Evolutionary conservation across 1,140 invertebrate genomes (phyloP), one percentile per base, ranked within the genome.

Genomic region (Cotesia vestalis): DNA sequence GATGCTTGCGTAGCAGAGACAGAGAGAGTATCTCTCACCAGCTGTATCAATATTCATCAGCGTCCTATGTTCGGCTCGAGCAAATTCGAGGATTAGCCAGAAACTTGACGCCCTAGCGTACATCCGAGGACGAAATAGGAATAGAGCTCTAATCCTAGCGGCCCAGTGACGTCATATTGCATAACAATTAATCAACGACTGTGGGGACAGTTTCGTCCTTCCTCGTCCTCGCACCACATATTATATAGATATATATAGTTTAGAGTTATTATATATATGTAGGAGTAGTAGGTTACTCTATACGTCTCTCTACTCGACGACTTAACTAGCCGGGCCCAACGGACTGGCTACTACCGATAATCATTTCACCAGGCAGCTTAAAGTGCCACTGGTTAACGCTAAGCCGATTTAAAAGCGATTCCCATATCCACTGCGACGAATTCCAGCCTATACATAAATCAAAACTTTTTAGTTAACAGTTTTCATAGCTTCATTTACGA

Each of bases 351-450:
- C 75, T 81, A 79, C 83, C 85, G 86, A 87, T 87, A 87, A 87
- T 86, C 86, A 87, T 86, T 87, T 87, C 83, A 87, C 81, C 79
- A 81, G 82, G 81, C 85, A 86, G 86, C 85, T 87, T 87, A 87
- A 87, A 87, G 85, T 86, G 85, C 85, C 86, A 86, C 83, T 86
- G 86, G 85, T 87, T 86, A 86, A 86, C 84, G 83, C 79, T 87
- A 87, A 86, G 85, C 86, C 85, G 86, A 87, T 87, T 87, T 87
- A 86, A 86, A 87, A 86, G 83, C 85, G 85, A 85, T 86, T 87
- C 85, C 52, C 85, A 86, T 86, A 86, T 86, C 84, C 80, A 84
- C 83, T 81, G 83, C 62, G 52, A 67, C 66, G 66, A 67, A 67
- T 51, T 67, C 34, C 66, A 67, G 40, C 40, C 51, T 85, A 85